Evolutionary conservation across 1,140 invertebrate genomes (phyloP), one percentile per base, ranked within the genome.

Genomic region (Drosophila subpulchrella): DNA sequence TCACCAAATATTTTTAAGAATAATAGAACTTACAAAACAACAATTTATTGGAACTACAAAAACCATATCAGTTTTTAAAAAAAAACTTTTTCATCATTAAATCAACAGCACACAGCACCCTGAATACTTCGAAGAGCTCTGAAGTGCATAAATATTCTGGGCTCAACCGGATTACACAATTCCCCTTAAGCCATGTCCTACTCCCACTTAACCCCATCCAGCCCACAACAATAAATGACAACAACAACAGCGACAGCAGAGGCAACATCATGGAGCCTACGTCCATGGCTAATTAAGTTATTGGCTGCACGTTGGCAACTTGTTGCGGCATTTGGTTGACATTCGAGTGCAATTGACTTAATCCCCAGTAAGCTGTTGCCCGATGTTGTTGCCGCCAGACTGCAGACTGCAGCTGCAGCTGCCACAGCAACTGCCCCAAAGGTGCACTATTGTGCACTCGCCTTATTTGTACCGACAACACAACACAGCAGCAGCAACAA

Each of bases 271-370:
- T 17, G 68, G 68, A 71, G 68, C 65, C 68, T 71, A 63, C 76
- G 75, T 59, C 54, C 58, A 30, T 38, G 75, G 79, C 84, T 88
- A 88, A 88, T 88, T 88, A 88, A 88, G 83, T 89, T 88, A 89
- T 88, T 89, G 81, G 80, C 72, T 83, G 83, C 79, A 75, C 72
- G 70, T 78, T 88, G 82, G 79, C 83, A 86, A 86, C 83, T 86
- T 86, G 83, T 86, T 86, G 83, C 83, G 83, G 83, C 83, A 77
- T 79, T 80, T 78, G 63, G 67, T 88, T 85, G 82, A 85, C 84
- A 88, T 88, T 88, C 84, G 83, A 89, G 76, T 88, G 83, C 83
- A 88, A 88, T 88, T 88, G 83, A 79, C 71, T 88, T 88, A 88
- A 88, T 88, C 83, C 83, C 71, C 73, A 58, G 70, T 82, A 86